phyloP scores from a whole-genome alignment of 2,888 invertebrate genomes.

The Hyposoter dolosus region DNA sequence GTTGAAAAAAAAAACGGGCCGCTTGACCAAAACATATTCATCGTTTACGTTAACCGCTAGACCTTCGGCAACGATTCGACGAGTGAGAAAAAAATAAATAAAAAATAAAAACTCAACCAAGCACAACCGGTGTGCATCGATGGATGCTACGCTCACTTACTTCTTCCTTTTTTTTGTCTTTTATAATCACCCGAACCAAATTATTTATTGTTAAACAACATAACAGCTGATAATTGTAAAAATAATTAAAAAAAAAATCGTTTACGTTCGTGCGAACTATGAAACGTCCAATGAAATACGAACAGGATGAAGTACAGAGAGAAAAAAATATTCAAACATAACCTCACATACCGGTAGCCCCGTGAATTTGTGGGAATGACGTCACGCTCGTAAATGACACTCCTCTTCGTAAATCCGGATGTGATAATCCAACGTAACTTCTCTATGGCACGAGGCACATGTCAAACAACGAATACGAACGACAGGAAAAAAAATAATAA shows the following conservation, averaged over 20 bases:
- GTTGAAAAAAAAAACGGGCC: background rate
- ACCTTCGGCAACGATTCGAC: no score
- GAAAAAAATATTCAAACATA: slow-evolving; percentile 23
- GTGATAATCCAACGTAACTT: slow-evolving; percentile 81
- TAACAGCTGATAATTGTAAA: no score
- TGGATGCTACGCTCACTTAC: no score
- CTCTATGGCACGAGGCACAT: slow-evolving; percentile 77
- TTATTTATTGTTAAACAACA: no score
- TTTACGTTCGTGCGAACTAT: background rate
- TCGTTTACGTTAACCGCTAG: no score
- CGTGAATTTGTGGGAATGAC: slow-evolving; percentile 36
- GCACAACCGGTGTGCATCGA: no score
- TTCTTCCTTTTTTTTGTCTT: no score
- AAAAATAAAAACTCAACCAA: no score
- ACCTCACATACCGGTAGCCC: slow-evolving; percentile 57
- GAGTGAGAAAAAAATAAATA: no score
- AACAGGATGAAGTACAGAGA: background rate
- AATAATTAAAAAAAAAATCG: no score
- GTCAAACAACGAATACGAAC: slow-evolving; percentile 81
- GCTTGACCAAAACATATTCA: background rate
- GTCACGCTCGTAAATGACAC: slow-evolving; percentile 65
- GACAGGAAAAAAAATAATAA: background rate
- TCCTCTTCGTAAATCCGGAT: slow-evolving; percentile 41
- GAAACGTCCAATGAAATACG: background rate
- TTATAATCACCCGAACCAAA: no score